Evolutionary conservation across 2,113 vertebrate genomes (phyloP), one percentile per base, ranked within the genome.

Genomic region (Dipodomys stephensi): DNA sequence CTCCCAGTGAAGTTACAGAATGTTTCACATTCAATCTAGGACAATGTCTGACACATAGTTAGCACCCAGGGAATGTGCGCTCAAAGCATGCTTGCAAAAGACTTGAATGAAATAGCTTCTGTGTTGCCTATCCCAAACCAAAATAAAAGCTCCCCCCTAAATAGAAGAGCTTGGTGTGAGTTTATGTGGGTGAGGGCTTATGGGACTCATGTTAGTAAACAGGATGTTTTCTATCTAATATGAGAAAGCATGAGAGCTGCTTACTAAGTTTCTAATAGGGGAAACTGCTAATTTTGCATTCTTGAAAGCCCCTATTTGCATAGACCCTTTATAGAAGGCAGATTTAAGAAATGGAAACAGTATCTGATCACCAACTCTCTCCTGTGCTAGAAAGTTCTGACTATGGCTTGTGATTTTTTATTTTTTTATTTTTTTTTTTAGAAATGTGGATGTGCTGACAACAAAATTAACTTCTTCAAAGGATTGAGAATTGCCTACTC

Each of bases 391-490:
- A 68, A 92, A 91, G 93, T 87, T 94, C 79, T 35, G 83, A 65
- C 93, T 73, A 76, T 71, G 71, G 93, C 90, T 88, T 93, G 74
- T 95, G 93, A 96, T 94, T 95, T 92, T 53, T 53, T 53, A 11
- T 53, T 53, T 53, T 12, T 53, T 39, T 39, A 6, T 39, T 39
- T 39, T 39, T 57, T 57, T 57, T 57, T 57, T 91, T 83, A 90
- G 68, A 91, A 96, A 93, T 68, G 64, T 86, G 88, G 71, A 92
- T 96, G 86, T 84, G 94, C 80, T 96, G 72, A 83, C 77, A 97
- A 93, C 91, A 97, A 96, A 89, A 84, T 16, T 90, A 80, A 95
- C 77, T 95, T 94, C 95, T 93, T 74, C 19, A 60, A 94, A 95
- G 94, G 83, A 15, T 90, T 12, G 92, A 94, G 87, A 85, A 83